Evolutionary conservation across 2,888 invertebrate species (phyloP).

Genomic region (Drosophila atroscutellata): DNA sequence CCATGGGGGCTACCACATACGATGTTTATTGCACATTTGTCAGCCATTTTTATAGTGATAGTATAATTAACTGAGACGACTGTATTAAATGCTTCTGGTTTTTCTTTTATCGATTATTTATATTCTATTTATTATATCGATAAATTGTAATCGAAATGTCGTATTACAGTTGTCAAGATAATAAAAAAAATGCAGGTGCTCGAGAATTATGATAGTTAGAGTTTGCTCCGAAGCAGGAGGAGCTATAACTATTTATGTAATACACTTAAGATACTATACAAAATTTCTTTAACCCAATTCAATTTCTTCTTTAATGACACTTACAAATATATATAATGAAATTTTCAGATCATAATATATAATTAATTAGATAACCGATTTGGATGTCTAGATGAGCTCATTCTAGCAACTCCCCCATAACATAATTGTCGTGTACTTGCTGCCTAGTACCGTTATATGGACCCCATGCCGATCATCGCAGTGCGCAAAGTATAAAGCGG

Average conservation of each 20-base stretch:
- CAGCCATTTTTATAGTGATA: slow-evolving; percentile 35
- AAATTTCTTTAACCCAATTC: not conserved
- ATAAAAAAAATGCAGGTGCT: not conserved
- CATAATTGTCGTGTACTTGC: slow-evolving; percentile 23
- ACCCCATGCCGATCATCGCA: slow-evolving; percentile 36
- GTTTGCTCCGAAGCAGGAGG: not conserved
- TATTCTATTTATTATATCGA: not conserved
- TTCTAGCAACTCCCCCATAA: slow-evolving; percentile 28
- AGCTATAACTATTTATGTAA: not conserved
- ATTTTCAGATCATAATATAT: not conserved
- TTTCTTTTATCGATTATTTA: not conserved
- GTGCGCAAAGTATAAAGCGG: slow-evolving; percentile 50
- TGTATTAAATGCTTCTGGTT: not conserved
- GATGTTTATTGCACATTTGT: slow-evolving; percentile 27
- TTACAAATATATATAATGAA: not conserved
- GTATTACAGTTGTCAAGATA: not conserved
- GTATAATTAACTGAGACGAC: slow-evolving; percentile 30
- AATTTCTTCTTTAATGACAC: not conserved
- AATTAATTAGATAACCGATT: slow-evolving; percentile 1
- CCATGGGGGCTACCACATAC: slow-evolving; percentile 20
- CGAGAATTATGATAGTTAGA: not conserved
- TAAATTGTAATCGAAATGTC: not conserved
- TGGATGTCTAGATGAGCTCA: slow-evolving; percentile 1
- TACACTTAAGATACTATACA: too few relatives aligned
- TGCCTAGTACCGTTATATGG: slow-evolving; percentile 43